Evolutionary conservation across 2,888 invertebrate species (phyloP).

Genomic region (Terebella lapidaria): DNA sequence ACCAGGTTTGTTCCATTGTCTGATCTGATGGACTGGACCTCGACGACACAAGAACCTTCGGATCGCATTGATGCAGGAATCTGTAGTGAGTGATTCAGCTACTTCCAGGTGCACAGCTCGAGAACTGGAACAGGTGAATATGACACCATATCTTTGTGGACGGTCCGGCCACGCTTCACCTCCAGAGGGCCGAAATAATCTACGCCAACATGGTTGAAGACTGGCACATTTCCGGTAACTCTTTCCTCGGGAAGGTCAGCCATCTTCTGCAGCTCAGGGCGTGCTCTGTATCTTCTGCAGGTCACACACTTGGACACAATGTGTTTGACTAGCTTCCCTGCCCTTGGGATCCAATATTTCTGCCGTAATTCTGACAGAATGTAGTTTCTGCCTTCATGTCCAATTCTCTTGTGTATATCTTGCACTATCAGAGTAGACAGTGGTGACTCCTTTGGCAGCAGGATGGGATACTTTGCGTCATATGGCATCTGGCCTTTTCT

Average conservation of each 20-base stretch:
- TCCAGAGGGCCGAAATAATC: background rate
- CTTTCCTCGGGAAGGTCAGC: background rate
- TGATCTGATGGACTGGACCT: background rate
- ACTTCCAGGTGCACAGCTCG: background rate
- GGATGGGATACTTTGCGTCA: background rate
- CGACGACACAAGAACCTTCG: background rate
- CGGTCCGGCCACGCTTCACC: background rate
- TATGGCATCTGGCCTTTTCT: background rate
- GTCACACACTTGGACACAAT: background rate
- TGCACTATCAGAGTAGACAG: background rate
- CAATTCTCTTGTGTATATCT: background rate
- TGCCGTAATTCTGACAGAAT: background rate
- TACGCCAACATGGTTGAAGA: background rate
- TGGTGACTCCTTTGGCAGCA: background rate
- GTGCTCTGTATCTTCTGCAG: background rate
- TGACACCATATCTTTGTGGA: background rate
- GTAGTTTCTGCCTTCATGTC: background rate
- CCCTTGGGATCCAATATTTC: background rate
- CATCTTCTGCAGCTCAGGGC: background rate
- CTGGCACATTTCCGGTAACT: background rate
- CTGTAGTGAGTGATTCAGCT: background rate
- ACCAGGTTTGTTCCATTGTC: constrained; percentile 4
- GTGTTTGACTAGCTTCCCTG: background rate
- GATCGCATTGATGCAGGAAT: background rate
- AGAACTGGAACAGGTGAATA: background rate